A percentile compares a stretch with the other conserved stretches of the same genome.
These are phyloP conservation scores for Cepaea nemoralis DNA, from an alignment of 1,140 invertebrate species.

Conservation along the genomic window DNA sequence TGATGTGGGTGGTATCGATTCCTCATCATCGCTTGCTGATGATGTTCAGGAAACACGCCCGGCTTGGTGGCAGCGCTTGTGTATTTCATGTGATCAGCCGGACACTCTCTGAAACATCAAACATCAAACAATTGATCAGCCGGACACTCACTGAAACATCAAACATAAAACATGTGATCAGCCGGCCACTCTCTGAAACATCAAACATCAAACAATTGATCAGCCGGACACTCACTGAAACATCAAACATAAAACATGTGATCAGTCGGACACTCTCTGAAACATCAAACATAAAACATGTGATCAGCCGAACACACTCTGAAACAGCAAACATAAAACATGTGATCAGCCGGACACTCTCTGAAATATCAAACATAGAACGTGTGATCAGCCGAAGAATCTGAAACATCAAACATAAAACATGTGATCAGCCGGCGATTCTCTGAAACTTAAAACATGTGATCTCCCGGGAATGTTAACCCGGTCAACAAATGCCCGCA, in stretches of 20 bases:
- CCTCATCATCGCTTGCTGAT: constrained; percentile 5
- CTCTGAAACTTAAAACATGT: constrained; percentile 14
- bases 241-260: too few relatives aligned
- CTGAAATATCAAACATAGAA: neutral
- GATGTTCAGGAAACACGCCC: neutral
- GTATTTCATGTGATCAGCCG: constrained; percentile 23
- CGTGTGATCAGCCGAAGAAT: neutral
- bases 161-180: too few relatives aligned
- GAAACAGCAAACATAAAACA: too few relatives aligned
- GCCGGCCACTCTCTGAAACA: too few relatives aligned
- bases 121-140: neutral
- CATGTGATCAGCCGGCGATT: too few relatives aligned
- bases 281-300: too few relatives aligned
- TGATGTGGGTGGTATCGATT: constrained; percentile 14
- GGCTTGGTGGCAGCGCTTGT: neutral
- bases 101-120: neutral
- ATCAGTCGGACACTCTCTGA: neutral
- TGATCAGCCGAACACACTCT: too few relatives aligned
- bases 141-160: too few relatives aligned
- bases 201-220: too few relatives aligned
- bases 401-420: too few relatives aligned
- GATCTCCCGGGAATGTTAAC: neutral
- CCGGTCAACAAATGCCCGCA: too few relatives aligned
- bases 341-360: neutral
- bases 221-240: too few relatives aligned